A percentile compares a stretch with the other conserved stretches of the same genome.
Conservation (phyloP, 2,113 vertebrate species). For the Scopus umbretta region DNA sequence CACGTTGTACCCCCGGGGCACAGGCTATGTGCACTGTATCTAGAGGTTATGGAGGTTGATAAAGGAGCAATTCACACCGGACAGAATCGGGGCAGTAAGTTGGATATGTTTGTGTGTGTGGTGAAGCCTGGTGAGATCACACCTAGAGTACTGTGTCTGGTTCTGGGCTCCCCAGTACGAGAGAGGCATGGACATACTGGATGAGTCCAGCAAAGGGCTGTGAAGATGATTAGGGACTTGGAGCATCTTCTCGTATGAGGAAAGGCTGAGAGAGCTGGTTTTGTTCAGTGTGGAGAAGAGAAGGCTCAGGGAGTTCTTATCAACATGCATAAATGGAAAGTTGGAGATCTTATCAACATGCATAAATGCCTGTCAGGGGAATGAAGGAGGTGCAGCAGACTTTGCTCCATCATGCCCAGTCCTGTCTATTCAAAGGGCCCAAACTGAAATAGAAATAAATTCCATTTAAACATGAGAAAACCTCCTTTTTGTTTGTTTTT, state of each 20-base stretch:
- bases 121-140: neutral
- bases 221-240: neutral
- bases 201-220: neutral
- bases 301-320: neutral
- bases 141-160: neutral
- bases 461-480: neutral
- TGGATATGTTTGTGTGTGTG: neutral
- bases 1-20: rapidly evolving
- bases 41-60: neutral
- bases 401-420: neutral
- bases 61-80: neutral
- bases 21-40: too few species aligned
- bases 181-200: neutral
- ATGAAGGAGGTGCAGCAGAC: neutral
- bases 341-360: too few species aligned
- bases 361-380: neutral
- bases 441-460: neutral
- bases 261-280: neutral
- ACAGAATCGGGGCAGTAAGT: neutral
- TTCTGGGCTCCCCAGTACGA: neutral
- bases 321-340: neutral
- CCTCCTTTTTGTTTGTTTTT: too few species aligned
- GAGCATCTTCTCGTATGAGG: neutral
- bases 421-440: neutral
- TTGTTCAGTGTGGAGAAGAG: neutral